These are phyloP conservation scores for Phaethornis superciliosus DNA, from an alignment of 2,113 vertebrate genomes.

Conservation along the genomic window DNA sequence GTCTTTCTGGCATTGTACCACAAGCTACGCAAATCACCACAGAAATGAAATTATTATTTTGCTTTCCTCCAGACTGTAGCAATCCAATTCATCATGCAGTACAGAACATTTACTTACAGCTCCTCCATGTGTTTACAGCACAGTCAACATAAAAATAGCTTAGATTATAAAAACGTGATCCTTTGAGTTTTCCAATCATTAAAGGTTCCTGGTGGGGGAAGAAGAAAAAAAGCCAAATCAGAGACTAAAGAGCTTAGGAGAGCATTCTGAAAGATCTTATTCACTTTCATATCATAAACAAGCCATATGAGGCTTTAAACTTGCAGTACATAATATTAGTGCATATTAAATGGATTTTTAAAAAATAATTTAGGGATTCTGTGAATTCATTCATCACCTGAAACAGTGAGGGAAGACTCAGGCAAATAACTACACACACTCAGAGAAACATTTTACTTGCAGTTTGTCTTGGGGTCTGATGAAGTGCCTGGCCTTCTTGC, in stretches of 20 bases:
- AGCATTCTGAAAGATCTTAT: neutral
- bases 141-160: slow-evolving; percentile 73
- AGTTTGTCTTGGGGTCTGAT: neutral
- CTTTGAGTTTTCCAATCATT: slow-evolving; percentile 79
- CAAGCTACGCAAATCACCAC: slow-evolving; percentile 81
- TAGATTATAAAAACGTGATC: slow-evolving; percentile 75
- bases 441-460: neutral
- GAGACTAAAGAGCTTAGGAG: neutral
- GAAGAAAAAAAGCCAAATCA: neutral
- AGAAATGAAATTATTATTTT: slow-evolving; percentile 87
- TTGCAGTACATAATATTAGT: neutral
- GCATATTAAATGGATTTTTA: neutral
- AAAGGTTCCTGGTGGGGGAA: slow-evolving; percentile 73
- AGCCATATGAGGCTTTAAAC: neutral
- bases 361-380: neutral
- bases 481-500: neutral
- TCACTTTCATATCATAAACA: neutral
- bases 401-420: neutral
- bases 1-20: slow-evolving; percentile 89
- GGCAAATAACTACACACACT: neutral
- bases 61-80: slow-evolving; percentile 82
- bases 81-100: slow-evolving; percentile 87
- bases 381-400: neutral
- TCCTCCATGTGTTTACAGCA: slow-evolving; percentile 81
- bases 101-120: slow-evolving; percentile 83